These are phyloP conservation scores for Loxodonta africana DNA, from an alignment of 2,113 vertebrate species.

Conservation along the genomic window DNA sequence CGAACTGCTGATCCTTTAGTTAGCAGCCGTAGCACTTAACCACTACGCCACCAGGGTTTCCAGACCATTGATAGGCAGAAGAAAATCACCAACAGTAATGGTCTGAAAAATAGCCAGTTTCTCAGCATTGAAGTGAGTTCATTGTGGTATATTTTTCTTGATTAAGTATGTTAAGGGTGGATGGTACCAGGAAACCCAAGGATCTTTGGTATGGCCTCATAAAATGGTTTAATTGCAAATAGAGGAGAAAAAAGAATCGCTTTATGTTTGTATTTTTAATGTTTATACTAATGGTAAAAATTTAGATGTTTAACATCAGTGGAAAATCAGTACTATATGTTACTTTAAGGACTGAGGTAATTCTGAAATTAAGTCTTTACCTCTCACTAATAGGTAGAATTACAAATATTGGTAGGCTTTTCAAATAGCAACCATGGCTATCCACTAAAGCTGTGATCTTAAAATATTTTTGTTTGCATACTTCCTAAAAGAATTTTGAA, in stretches of 20 bases:
- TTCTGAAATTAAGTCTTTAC: background rate
- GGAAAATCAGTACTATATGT: background rate
- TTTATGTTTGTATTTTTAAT: conserved; percentile 48
- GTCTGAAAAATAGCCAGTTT: conserved; percentile 32
- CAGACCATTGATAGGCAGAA: background rate
- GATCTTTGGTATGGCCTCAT: conserved; percentile 50
- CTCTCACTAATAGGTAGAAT: background rate
- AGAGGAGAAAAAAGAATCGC: conserved; percentile 18
- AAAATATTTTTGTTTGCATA: conserved; percentile 46
- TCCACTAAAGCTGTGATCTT: conserved; percentile 30
- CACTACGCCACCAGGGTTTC: too few relatives aligned
- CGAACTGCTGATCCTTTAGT: too few relatives aligned
- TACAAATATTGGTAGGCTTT: background rate
- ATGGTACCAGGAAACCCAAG: background rate
- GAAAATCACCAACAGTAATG: background rate
- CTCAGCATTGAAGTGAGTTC: conserved; percentile 7
- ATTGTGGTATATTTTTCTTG: conserved; percentile 22
- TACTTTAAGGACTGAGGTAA: conserved; percentile 37
- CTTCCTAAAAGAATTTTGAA: conserved; percentile 52
- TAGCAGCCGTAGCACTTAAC: too few relatives aligned
- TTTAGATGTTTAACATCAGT: background rate
- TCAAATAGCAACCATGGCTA: background rate
- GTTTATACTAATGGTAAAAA: conserved; percentile 38
- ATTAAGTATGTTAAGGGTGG: conserved; percentile 39
- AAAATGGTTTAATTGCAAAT: conserved; percentile 48